These are phyloP conservation scores for Xenopus petersii DNA, from an alignment of 2,797 vertebrate species.

Conservation along the genomic window DNA sequence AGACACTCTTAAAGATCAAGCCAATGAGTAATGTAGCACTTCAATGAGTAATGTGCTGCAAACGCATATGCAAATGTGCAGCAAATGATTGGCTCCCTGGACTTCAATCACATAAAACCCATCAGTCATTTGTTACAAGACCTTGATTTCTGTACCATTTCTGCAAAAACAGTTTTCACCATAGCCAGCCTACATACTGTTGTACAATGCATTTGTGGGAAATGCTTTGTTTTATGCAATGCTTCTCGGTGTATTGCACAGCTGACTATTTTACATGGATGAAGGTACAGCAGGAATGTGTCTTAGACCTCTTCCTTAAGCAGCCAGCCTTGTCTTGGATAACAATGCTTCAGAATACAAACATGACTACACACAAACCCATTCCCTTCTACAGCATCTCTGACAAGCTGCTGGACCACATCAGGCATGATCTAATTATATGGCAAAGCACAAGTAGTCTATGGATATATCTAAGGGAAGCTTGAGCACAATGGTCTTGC, in stretches of 20 bases:
- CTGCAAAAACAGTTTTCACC: neutral
- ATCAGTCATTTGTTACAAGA: conserved; percentile 2
- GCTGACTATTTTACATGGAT: neutral
- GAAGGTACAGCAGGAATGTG: neutral
- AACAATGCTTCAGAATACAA: conserved; percentile 31
- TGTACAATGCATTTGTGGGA: neutral
- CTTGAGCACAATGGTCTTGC: conserved; percentile 46
- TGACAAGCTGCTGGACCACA: conserved; percentile 54
- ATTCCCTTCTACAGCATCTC: conserved; percentile 51
- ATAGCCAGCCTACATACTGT: neutral
- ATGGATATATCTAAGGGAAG: conserved; percentile 52
- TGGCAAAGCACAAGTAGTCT: conserved; percentile 54
- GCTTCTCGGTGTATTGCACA: neutral
- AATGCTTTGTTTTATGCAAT: neutral
- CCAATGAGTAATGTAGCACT: conserved; percentile 20
- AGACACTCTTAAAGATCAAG: conserved; percentile 32
- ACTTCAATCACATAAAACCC: conserved; percentile 7
- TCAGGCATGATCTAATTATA: conserved; percentile 55
- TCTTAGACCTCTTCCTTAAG: neutral
- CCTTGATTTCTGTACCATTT: neutral
- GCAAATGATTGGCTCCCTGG: conserved; percentile 35
- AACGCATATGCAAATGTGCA: conserved; percentile 1
- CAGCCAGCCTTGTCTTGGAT: conserved; percentile 22
- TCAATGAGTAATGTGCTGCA: conserved; percentile 20
- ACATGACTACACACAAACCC: conserved; percentile 33